Evolutionary conservation across 1,140 invertebrate species (phyloP), one percentile per base, ranked within the genome.

Genomic region (Drosophila athabasca): DNA sequence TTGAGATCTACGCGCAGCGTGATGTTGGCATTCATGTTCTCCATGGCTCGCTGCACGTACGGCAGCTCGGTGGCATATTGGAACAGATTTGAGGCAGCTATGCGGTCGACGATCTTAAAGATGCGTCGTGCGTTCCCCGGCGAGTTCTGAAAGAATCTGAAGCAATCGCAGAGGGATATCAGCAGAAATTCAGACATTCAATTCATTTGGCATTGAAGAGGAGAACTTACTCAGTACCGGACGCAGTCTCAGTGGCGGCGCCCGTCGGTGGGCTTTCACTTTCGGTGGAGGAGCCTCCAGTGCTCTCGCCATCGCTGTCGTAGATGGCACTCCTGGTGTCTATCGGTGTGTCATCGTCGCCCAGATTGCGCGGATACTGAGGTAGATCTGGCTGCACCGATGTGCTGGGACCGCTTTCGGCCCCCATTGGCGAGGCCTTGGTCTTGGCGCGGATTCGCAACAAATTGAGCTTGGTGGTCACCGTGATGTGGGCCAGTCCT

Each of bases 401-500:
- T 1, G 45, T 1, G 2, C 17, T 6, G 8, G 53, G 19, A 0
- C 5, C 43, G 7, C 13, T 13, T 3, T 88, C 79, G 3, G 46
- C 1, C 5, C 11, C 24, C 17, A 54, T 61, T 0, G 75, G 61
- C 6, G 76, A 62, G 19, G 62, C 17, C 43, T 74, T 84, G 9
- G 76, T 81, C 62, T 67, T 79, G 26, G 65, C 65, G 19, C 79
- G 90, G 29, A 99, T 93, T 89, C 97, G 98, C 94, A 99, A 95
- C 41, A 99, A 93, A 93, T 99, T 99, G 26, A 99, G 92, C 91
- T 98, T 98, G 0, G 98, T 99, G 84, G 98, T 97, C n/a, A 99
- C 94, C 1, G 96, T 97, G 93, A 99, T 96, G 59, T 95, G 94
- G 29, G 97, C 94, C 52, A 95, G 94, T 35, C 98, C 98, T 77